These are phyloP conservation scores for Sclerodermus sp. DNA, from an alignment of 2,888 invertebrate species.

Conservation along the genomic window DNA sequence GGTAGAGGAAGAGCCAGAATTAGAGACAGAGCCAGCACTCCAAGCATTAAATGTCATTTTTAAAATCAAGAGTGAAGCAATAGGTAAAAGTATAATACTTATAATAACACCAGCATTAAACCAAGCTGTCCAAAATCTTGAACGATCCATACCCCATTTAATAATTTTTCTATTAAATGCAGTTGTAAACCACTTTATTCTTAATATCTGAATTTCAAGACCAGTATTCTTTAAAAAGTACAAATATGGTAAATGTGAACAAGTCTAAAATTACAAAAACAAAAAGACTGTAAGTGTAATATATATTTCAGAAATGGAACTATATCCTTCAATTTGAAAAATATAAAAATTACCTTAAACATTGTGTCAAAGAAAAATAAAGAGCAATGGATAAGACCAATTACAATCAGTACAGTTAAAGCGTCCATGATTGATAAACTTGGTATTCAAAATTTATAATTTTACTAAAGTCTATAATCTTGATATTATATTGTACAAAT, in stretches of 20 bases:
- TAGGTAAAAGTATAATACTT: constrained; percentile 67
- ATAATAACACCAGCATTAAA: constrained; percentile 70
- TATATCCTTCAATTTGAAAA: constrained; percentile 5
- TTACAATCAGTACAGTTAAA: constrained; percentile 64
- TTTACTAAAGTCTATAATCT: not conserved
- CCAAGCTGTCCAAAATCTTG: constrained; percentile 69
- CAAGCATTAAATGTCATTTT: constrained; percentile 50
- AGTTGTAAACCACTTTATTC: constrained; percentile 77
- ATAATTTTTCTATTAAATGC: constrained; percentile 76
- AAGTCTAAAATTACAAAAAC: constrained; percentile 64
- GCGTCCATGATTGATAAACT: constrained; percentile 65
- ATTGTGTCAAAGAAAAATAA: constrained; percentile 81
- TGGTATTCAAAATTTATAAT: not conserved
- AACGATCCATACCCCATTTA: constrained; percentile 70
- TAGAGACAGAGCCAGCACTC: constrained; percentile 18
- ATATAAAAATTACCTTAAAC: constrained; percentile 68
- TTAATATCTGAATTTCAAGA: constrained; percentile 70
- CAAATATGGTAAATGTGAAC: constrained; percentile 80
- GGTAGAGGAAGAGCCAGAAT: no score
- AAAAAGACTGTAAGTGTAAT: constrained; percentile 38
- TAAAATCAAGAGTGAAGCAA: constrained; percentile 60
- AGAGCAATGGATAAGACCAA: constrained; percentile 68
- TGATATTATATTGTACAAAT: not conserved
- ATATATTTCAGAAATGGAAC: not conserved
- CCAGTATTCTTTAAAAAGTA: constrained; percentile 78